Evolutionary conservation across 1,140 invertebrate species (phyloP), one percentile per base, ranked within the genome.

Genomic region (Cydia fagiglandana): DNA sequence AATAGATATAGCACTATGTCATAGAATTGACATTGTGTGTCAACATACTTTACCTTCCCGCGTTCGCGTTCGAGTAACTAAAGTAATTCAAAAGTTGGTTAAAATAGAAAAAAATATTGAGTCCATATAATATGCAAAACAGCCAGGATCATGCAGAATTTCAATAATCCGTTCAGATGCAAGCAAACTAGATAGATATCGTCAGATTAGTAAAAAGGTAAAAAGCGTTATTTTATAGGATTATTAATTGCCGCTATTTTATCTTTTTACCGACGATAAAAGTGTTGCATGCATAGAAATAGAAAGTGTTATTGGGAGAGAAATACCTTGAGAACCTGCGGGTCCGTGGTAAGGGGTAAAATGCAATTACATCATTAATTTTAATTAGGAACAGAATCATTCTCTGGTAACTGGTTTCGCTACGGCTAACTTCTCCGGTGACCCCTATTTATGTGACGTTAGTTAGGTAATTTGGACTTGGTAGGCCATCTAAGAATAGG

Each of bases 271-370:
- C 77, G 45, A 70, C 76, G 75, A 76, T 75, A 74, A 81, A 76
- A 84, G 75, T 76, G 81, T 76, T 78, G 73, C 90, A 93, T 91
- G 90, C 91, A 90, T 82, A 90, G 86, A 92, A 88, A 81, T 77
- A 88, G 84, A 87, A 83, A 86, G 86, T 89, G 82, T 88, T 89
- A 92, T 88, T 89, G 92, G 91, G 91, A 92, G 80, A 94, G 79
- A 88, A 91, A 88, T 96, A 96, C 95, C 95, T 96, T 96, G 94
- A 96, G 95, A 94, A 96, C 95, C 95, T 96, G 94, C 86, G 80
- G 87, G 91, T 94, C 94, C 93, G 84, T 89, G 91, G 90, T 92
- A 84, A 89, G 89, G 88, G 88, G 84, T 89, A 88, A 91, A 93
- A 92, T 88, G 89, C 91, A 92, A 91, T 87, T 85, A 88, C 79